These are phyloP conservation scores for Bubo bubo DNA, from an alignment of 2,113 vertebrate species.

Conservation along the genomic window DNA sequence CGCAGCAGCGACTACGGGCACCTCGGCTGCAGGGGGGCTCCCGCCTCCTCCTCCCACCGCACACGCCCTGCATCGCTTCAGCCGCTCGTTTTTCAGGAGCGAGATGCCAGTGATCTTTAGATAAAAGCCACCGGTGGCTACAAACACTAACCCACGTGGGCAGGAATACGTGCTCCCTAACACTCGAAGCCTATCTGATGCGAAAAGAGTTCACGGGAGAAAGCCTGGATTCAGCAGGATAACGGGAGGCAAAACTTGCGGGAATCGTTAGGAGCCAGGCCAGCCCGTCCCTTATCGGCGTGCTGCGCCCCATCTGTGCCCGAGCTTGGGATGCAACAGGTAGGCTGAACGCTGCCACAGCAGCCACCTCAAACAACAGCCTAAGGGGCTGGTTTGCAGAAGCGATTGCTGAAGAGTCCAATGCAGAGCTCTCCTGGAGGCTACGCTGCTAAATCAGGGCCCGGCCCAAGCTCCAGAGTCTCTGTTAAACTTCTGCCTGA, in stretches of 20 bases:
- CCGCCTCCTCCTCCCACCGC: background rate
- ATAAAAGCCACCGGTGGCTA: background rate
- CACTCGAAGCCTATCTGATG: background rate
- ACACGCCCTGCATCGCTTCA: background rate
- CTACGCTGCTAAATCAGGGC: background rate
- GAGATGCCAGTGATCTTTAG: background rate
- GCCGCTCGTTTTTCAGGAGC: background rate
- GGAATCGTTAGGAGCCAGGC: background rate
- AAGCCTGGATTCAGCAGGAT: rapidly evolving
- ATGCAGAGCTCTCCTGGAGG: background rate
- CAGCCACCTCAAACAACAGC: background rate
- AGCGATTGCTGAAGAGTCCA: background rate
- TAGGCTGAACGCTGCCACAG: background rate
- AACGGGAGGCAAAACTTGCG: background rate
- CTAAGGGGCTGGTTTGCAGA: background rate
- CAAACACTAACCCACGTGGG: background rate
- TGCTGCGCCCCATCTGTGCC: rapidly evolving
- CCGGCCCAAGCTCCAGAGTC: background rate
- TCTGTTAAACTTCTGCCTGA: background rate
- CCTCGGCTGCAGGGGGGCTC: background rate
- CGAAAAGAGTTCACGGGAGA: background rate
- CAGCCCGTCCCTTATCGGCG: background rate
- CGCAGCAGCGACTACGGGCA: background rate
- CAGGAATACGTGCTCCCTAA: background rate
- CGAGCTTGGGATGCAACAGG: background rate